These are phyloP conservation scores for Monopis laevigella DNA, from an alignment of 2,888 invertebrate genomes.

Conservation along the genomic window DNA sequence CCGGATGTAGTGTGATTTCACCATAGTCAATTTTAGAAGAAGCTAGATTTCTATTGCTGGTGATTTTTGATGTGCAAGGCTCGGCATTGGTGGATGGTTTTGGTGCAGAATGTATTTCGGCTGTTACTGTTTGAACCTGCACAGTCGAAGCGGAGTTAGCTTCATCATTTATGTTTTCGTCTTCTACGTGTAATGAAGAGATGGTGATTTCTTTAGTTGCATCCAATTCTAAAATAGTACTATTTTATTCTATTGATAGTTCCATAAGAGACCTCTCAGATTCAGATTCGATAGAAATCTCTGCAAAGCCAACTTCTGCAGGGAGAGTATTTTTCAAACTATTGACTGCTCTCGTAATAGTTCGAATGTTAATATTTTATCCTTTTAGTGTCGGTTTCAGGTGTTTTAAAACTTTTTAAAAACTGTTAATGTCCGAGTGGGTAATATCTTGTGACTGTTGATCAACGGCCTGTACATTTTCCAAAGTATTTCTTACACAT, in stretches of 20 bases:
- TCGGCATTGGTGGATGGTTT: conserved; percentile 17
- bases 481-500: not conserved
- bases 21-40: conserved; percentile 17
- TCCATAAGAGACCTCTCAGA: not conserved
- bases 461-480: not conserved
- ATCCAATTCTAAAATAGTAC: conserved; percentile 14
- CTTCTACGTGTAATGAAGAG: conserved; percentile 17
- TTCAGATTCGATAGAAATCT: conserved; percentile 14
- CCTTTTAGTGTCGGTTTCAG: conserved; percentile 16
- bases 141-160: conserved; percentile 17
- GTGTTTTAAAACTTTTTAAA: conserved; percentile 17
- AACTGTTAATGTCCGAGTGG: not conserved
- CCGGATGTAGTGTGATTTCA: conserved; percentile 19
- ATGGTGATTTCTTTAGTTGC: conserved; percentile 18
- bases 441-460: not conserved
- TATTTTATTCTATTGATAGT: conserved; percentile 16
- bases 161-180: conserved; percentile 15
- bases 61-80: conserved; percentile 20
- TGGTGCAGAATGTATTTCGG: conserved; percentile 15
- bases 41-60: conserved; percentile 17
- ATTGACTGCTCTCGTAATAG: conserved; percentile 18
- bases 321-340: conserved; percentile 18
- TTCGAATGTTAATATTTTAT: conserved; percentile 18
- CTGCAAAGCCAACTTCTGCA: conserved; percentile 17
- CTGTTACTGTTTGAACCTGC: conserved; percentile 18